Evolutionary conservation across 2,888 invertebrate genomes (phyloP).

Genomic region (Macaria notata): DNA sequence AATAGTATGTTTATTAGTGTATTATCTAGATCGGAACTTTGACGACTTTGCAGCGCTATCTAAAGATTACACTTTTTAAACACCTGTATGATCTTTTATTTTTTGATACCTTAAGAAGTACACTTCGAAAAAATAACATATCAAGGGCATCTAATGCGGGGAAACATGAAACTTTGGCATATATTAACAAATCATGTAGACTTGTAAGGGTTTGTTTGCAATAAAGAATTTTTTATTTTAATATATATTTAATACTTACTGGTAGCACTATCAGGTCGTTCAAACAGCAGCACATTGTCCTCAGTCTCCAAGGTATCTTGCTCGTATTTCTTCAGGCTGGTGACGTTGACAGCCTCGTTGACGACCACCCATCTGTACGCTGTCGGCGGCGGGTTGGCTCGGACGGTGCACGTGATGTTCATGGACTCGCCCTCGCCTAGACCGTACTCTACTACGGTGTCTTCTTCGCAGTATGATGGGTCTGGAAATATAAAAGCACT

Average conservation of each 20-base stretch:
- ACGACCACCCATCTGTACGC: slow-evolving; percentile 65
- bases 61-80: too few species aligned
- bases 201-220: too few species aligned
- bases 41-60: too few species aligned
- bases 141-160: too few species aligned
- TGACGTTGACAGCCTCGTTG: slow-evolving; percentile 50
- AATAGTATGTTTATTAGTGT: too few species aligned
- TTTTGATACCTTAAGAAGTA: too few species aligned
- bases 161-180: too few species aligned
- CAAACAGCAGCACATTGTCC: slow-evolving; percentile 50
- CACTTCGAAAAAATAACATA: too few species aligned
- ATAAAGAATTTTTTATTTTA: too few species aligned
- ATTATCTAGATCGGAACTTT: too few species aligned
- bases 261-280: slow-evolving; percentile 58
- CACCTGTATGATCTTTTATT: too few species aligned
- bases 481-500: slow-evolving; percentile 40
- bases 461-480: slow-evolving; percentile 63
- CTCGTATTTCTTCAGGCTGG: slow-evolving; percentile 43
- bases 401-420: slow-evolving; percentile 65
- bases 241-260: slow-evolving; percentile 46
- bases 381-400: slow-evolving; percentile 56
- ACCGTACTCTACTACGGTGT: slow-evolving; percentile 57
- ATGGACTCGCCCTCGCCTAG: slow-evolving; percentile 59
- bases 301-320: slow-evolving; percentile 51
- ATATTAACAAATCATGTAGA: too few species aligned